These are phyloP conservation scores for Tiaroga cobitis DNA, from an alignment of 2,797 vertebrate species.

Conservation along the genomic window DNA sequence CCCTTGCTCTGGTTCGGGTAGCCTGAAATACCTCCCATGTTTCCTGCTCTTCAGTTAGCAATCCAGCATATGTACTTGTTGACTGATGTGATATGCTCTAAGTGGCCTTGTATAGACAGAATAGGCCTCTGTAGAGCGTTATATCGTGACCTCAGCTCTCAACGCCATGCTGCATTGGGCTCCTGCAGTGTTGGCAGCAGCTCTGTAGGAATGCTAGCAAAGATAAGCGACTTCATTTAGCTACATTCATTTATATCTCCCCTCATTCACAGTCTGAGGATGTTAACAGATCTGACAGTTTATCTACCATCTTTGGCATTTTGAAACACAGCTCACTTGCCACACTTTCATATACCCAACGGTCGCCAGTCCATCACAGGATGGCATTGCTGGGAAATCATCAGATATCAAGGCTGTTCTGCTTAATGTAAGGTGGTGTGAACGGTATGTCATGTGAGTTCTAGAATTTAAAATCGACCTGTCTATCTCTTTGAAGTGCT, in stretches of 20 bases:
- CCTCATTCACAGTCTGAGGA: conserved; percentile 55
- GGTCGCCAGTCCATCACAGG: neutral
- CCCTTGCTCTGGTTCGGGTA: neutral
- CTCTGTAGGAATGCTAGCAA: conserved; percentile 58
- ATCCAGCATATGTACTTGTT: conserved; percentile 4
- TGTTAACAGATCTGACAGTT: conserved; percentile 60
- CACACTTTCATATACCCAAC: conserved; percentile 29
- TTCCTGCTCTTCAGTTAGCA: conserved; percentile 21
- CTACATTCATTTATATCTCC: conserved; percentile 60
- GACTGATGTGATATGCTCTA: conserved; percentile 11
- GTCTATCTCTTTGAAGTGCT: neutral
- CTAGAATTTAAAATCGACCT: neutral
- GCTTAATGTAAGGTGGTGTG: conserved; percentile 43
- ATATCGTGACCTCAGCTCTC: conserved; percentile 60
- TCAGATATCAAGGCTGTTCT: conserved; percentile 23
- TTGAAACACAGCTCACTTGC: conserved; percentile 52
- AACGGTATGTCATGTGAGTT: neutral
- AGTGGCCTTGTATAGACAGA: conserved; percentile 7
- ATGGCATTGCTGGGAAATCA: conserved; percentile 48
- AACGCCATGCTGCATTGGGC: conserved; percentile 51
- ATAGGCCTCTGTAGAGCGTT: conserved; percentile 60
- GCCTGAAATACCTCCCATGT: conserved; percentile 8
- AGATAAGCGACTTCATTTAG: conserved; percentile 64
- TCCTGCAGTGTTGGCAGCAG: conserved; percentile 61
- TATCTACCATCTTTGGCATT: conserved; percentile 57